Conservation (phyloP, 1,140 invertebrate genomes). For the Panagrolaimus sp. region DNA sequence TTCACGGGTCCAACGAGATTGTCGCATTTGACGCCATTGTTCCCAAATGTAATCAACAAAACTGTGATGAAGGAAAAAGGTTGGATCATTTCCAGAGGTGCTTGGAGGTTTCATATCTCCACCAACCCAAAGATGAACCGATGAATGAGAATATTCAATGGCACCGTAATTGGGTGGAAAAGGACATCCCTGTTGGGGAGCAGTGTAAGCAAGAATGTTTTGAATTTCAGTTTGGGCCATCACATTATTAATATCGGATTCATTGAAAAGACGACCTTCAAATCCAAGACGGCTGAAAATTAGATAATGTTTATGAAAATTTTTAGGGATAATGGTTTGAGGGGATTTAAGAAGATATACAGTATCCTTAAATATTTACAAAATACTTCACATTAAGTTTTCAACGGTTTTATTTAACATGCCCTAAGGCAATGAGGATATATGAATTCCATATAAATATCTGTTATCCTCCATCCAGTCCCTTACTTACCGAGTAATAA, state of each 20-base stretch:
- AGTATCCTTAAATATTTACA: no score
- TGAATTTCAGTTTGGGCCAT: constrained; percentile 41
- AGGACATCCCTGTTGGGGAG: constrained; percentile 44
- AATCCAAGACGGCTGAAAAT: constrained; percentile 37
- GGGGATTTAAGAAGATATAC: no score
- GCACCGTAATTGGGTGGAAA: constrained; percentile 53
- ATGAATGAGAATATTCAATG: constrained; percentile 55
- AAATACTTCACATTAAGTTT: no score
- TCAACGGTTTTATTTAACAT: no score
- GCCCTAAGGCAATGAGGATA: no score
- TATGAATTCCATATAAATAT: neutral
- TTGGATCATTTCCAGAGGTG: constrained; percentile 59
- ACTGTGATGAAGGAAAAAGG: constrained; percentile 57
- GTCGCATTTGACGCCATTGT: constrained; percentile 54
- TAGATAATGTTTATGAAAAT: neutral
- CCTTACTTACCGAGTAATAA: neutral
- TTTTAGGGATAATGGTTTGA: neutral
- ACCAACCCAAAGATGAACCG: constrained; percentile 55
- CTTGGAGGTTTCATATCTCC: constrained; percentile 57
- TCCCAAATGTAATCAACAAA: constrained; percentile 60
- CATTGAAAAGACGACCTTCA: constrained; percentile 48
- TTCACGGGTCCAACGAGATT: constrained; percentile 40
- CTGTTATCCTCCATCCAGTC: neutral
- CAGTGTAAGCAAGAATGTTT: constrained; percentile 49
- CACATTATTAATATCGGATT: constrained; percentile 47